Base-by-base conservation (phyloP, 1,140 invertebrate genomes). In the Pseudobourletiella spinata region DNA sequence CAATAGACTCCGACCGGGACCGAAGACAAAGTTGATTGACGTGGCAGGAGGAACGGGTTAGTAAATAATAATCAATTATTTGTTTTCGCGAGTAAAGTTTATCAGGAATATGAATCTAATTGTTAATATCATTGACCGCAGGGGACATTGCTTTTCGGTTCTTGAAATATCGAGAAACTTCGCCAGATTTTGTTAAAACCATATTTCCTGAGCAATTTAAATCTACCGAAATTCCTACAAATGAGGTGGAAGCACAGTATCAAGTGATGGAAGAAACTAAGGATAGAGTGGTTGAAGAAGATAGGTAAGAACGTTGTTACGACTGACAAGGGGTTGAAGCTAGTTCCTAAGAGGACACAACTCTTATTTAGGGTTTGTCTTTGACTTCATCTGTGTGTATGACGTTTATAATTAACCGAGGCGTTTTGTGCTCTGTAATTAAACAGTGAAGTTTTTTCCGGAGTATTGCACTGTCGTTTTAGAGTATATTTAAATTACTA, bases 41-140 rank as follows among this genome's bases (percentile, higher is more conserved):
- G 90, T 95, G 68, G 96, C 95, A 63, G 95, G 96, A 54, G 96
- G 96, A 55, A 99, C 96, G 68, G 84, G 83, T 81, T 68, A 60
- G 16, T 44, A 4, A 59, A 32, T 26, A 35, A 18, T 30, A 26
- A 35, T 1, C 44, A 42, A 25, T 14, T 44, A 26, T 1, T 3
- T 24, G 50, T 35, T 46, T 28, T 15, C 51, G 2, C 26, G 29
- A 32, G 1, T 62, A n/a, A 15, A 8, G 11, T 44, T 35, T 57
- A 63, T 57, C n/a, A 28, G 1, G 20, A 28, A n/a, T 52, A 46
- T 22, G 16, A 11, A 28, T 1, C 2, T 51, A 20, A 4, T 63
- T 29, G 3, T 18, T 24, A 24, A 54, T 18, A 35, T 25, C 26
- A 15, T 67, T 57, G 60, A 39, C 58, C 15, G n/a, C 63, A 77